These are phyloP conservation scores for Agrotis segetum DNA, from an alignment of 2,888 invertebrate species.

Conservation along the genomic window DNA sequence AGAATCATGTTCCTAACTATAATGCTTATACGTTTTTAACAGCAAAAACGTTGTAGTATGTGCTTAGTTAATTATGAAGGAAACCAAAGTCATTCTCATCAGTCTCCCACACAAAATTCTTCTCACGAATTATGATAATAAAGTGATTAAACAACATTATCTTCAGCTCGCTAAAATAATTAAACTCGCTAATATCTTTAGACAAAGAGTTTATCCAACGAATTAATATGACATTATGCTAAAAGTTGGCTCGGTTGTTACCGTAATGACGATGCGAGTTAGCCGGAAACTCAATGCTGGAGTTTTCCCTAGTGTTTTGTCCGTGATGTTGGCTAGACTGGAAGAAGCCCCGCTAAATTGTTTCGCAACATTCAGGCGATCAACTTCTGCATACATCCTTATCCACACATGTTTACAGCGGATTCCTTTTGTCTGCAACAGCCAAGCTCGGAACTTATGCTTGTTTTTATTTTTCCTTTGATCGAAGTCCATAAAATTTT, in stretches of 20 bases:
- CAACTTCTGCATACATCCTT: conserved; percentile 47
- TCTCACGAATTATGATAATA: conserved; percentile 21
- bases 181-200: conserved; percentile 46
- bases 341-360: conserved; percentile 48
- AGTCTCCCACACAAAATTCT: conserved; percentile 6
- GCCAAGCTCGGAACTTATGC: conserved; percentile 12
- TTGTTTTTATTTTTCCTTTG: conserved; percentile 24
- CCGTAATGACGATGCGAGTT: conserved; percentile 54
- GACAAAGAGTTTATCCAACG: conserved; percentile 47
- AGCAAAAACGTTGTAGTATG: no score
- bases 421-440: conserved; percentile 45
- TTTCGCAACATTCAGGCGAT: conserved; percentile 49
- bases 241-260: conserved; percentile 53
- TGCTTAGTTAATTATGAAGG: not conserved
- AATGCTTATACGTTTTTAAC: no score
- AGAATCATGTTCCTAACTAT: not conserved
- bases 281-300: conserved; percentile 38
- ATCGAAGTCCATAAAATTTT: conserved; percentile 20
- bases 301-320: conserved; percentile 55
- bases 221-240: conserved; percentile 60
- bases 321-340: conserved; percentile 37
- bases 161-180: conserved; percentile 37
- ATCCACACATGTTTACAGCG: conserved; percentile 45
- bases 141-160: conserved; percentile 34
- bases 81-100: not conserved